Evolutionary conservation across 2,888 invertebrate genomes (phyloP), one percentile per base, ranked within the genome.

Genomic region (Thyatira batis): DNA sequence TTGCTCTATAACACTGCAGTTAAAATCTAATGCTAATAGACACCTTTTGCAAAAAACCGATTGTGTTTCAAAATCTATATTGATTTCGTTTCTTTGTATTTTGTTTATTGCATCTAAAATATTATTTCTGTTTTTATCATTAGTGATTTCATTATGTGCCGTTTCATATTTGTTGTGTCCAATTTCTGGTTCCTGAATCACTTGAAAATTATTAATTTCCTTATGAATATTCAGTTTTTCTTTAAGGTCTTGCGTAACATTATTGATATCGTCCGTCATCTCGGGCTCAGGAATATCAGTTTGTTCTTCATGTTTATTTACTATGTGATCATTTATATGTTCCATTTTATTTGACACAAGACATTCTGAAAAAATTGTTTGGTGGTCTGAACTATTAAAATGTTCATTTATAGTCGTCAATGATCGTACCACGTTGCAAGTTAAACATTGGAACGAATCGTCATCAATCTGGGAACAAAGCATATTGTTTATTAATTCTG

Each of bases 391-490:
- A 20, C 65, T 58, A n/a, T 70, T 55, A 30, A 73, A 74, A 60
- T 85, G 85, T 2, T 61, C 51, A 8, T 28, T 50, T 20, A 78
- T 52, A 4, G 30, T 54, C 5, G 55, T 55, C 2, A 57, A 43
- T 0, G 65, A 52, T 6, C 71, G 45, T 30, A 81, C 51, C 28
- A 54, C 60, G 60, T 84, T 82, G 54, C 85, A 85, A n/a, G 76
- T 78, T 8, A 84, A 49, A 49, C 84, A 84, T 55, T 81, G 79
- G 25, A 76, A 56, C 20, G 68, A 57, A 17, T 65, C 64, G 11
- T 70, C 67, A 39, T 80, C 79, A 23, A 78, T 68, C 84, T 84
- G 62, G 51, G 78, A 75, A 50, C 5, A 3, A 43, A n/a, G 33
- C 33, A 45, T 21, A 45, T 39, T 39, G 10, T 13, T 33, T 23